Evolutionary conservation across 2,113 vertebrate genomes (phyloP), one percentile per base, ranked within the genome.

Genomic region (Thunnus thynnus): DNA sequence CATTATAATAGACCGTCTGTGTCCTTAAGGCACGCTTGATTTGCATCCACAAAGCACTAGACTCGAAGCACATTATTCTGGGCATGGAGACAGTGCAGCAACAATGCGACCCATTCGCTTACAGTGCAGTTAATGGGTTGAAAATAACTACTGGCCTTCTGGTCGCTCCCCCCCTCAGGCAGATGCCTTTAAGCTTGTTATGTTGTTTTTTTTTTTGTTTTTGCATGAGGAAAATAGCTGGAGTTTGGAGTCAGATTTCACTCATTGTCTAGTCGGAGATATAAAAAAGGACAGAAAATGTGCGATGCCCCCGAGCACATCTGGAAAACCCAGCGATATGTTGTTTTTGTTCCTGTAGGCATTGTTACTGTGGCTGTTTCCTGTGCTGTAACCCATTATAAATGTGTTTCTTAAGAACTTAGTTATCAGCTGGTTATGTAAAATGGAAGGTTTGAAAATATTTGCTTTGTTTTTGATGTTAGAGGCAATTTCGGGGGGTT

Each of bases 1-100:
- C 82, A 46, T 88, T 68, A 83, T 91, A 91, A 89, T 86, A 57
- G 86, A 71, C 83, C 5, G 83, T 84, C 80, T 88, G 86, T 88
- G 78, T 85, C 91, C 85, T 85, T 22, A 71, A 84, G 85, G 83
- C 82, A 58, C 16, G 70, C 82, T 78, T 84, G 72, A 88, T 87
- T 91, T 88, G 84, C 83, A 80, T 90, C 83, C 71, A 72, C 83
- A 89, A 79, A 89, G 85, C 75, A 48, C 4, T 11, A 65, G 78
- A 86, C 72, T 61, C 17, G 63, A 46, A 90, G 87, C 76, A 52
- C 83, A 78, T 87, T 82, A 84, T 77, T 81, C 64, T 44, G 16
- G 62, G 72, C 63, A 48, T 30, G 25, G 80, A 90, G 82, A 86
- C 77, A 27, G 83, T 48, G 64, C 81, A 10, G 86, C 51, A 78